These are phyloP conservation scores for Notamacropus eugenii DNA, from an alignment of 2,797 vertebrate genomes.

Conservation along the genomic window DNA sequence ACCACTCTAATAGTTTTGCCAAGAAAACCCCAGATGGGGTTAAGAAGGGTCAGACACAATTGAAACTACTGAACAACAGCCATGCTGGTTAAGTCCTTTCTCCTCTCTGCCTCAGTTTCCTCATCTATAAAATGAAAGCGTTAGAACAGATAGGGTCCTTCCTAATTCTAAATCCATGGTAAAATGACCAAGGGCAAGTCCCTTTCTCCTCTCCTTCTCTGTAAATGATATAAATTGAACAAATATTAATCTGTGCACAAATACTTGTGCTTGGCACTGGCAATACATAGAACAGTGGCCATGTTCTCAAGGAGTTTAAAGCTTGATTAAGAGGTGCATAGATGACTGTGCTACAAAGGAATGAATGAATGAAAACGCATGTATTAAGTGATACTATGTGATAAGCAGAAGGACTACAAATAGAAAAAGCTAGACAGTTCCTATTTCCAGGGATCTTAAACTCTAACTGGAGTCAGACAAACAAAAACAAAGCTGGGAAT, in stretches of 20 bases:
- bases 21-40: not conserved
- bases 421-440: not conserved
- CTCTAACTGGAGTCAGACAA: not conserved
- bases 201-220: not conserved
- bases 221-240: not conserved
- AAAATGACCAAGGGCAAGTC: not conserved
- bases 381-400: not conserved
- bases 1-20: not conserved
- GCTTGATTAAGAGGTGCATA: not conserved
- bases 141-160: not conserved
- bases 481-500: not conserved
- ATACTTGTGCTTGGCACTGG: not conserved
- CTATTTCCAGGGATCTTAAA: not conserved
- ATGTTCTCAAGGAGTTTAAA: not conserved
- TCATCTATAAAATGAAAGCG: not conserved
- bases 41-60: not conserved
- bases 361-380: not conserved
- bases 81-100: not conserved
- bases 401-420: not conserved
- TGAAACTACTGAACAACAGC: not conserved
- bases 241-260: not conserved
- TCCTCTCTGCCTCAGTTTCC: not conserved
- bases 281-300: not conserved
- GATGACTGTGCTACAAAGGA: not conserved
- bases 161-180: not conserved